Evolutionary conservation across 2,888 invertebrate genomes (phyloP).

Genomic region (Chrysolina oricalcia): DNA sequence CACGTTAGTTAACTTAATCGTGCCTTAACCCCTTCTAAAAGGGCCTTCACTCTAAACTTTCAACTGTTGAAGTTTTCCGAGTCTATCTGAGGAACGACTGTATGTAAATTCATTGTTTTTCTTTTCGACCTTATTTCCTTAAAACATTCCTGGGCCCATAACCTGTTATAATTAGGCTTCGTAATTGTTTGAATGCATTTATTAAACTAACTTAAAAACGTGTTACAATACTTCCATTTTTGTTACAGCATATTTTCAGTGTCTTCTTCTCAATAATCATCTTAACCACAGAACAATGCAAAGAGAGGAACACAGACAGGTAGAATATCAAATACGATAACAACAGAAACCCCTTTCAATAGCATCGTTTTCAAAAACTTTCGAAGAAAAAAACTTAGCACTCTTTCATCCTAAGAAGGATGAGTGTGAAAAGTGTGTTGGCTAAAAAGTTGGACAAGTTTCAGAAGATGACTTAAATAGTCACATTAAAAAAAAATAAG

Average conservation of each 20-base stretch:
- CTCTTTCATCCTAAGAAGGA: neutral
- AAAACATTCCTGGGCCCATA: constrained; percentile 47
- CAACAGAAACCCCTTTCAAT: neutral
- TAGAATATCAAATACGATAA: too few relatives aligned
- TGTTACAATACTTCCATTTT: too few relatives aligned
- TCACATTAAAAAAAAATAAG: neutral
- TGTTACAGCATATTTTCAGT: too few relatives aligned
- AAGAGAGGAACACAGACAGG: too few relatives aligned
- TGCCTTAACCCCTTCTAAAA: too few relatives aligned
- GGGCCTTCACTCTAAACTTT: constrained; percentile 37
- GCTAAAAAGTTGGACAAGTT: neutral
- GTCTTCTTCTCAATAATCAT: too few relatives aligned
- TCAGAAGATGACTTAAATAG: neutral
- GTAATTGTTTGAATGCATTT: too few relatives aligned
- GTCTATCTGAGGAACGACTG: neutral
- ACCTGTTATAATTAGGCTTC: too few relatives aligned
- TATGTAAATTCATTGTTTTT: neutral
- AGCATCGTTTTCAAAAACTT: neutral
- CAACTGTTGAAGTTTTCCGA: constrained; percentile 28
- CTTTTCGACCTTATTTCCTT: neutral
- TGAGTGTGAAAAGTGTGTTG: neutral
- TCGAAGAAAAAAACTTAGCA: too few relatives aligned
- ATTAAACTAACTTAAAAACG: too few relatives aligned
- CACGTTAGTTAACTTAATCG: too few relatives aligned
- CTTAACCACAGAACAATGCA: too few relatives aligned